A percentile compares a stretch with the other conserved stretches of the same genome.
Evolutionary conservation across 2,113 vertebrate species (phyloP).

Genomic region (Chionis minor): DNA sequence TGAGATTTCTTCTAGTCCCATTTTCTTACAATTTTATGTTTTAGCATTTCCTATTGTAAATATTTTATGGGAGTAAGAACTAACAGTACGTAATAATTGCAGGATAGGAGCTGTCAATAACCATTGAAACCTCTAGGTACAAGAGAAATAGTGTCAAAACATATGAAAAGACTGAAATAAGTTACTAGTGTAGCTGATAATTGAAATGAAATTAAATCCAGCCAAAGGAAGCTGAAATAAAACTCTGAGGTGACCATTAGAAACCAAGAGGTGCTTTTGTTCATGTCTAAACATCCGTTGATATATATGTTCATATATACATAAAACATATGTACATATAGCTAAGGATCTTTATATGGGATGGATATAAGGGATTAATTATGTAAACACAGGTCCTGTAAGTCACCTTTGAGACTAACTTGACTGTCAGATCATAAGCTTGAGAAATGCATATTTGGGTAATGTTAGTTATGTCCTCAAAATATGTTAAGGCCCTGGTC

Average conservation of each 20-base stretch:
- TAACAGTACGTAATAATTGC: not conserved
- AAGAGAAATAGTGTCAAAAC: not conserved
- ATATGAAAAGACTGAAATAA: not conserved
- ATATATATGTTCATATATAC: not conserved
- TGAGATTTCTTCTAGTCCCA: not conserved
- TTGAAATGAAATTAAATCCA: not conserved
- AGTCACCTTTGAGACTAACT: not conserved
- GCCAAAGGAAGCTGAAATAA: not conserved
- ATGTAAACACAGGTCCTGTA: not conserved
- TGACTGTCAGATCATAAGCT: not conserved
- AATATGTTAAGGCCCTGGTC: not conserved
- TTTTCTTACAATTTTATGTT: not conserved
- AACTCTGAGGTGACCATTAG: not conserved
- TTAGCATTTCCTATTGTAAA: not conserved
- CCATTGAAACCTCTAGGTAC: not conserved
- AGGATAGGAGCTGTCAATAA: not conserved
- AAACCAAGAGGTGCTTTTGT: not conserved
- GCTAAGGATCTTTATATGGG: not conserved
- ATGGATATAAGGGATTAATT: not conserved
- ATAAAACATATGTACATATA: accelerated
- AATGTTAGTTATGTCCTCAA: not conserved
- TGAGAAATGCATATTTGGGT: not conserved
- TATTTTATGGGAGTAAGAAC: not conserved
- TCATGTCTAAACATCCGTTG: accelerated
- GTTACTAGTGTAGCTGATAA: not conserved